Base-by-base conservation (phyloP, 2,113 vertebrate species). In the Ammospiza nelsoni region DNA sequence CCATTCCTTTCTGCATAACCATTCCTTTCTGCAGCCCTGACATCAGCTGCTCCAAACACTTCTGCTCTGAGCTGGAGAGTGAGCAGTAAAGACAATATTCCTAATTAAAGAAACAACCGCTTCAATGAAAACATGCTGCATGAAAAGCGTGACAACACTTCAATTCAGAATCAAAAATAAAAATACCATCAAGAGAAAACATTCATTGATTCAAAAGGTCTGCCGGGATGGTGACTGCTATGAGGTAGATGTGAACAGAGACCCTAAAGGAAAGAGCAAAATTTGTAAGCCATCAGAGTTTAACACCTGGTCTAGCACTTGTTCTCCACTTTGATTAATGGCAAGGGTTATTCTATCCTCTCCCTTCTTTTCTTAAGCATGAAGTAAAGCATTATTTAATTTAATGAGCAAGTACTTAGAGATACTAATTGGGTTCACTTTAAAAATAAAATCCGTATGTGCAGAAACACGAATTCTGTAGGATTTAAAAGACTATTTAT, bases 11-110 rank as follows among this genome's bases (percentile, higher is more conserved):
- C 41, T 15, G 41, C 41, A 41, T 13, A 15, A 15, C 41, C 41
- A 41, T 14, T 91, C 85, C 25, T 66, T 91, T 74, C 96, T 90
- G 79, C 52, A 81, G 44, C 71, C 55, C 90, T 94, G 80, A 84
- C 92, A 94, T 72, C 86, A 87, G 33, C 91, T 92, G 37, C 91
- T 91, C 89, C 81, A 67, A 81, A 85, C 54, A 61, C 57, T 80
- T 80, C 7, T 52, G 82, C 91, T 24, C 67, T 49, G 89, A 89
- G 29, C 5, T 72, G 74, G 61, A 81, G 52, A 90, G 48, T 63
- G 59, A 86, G 55, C 8, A 2, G 54, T 46, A 87, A 87, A 82
- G 66, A 90, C 71, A 88, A 81, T 68, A 92, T 78, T 86, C 66
- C 77, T 74, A 65, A 92, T 73, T 75, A 74, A 83, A 75, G 43